Base-by-base conservation (phyloP, 1,140 invertebrate species). In the Rhagoletis pomonella region DNA sequence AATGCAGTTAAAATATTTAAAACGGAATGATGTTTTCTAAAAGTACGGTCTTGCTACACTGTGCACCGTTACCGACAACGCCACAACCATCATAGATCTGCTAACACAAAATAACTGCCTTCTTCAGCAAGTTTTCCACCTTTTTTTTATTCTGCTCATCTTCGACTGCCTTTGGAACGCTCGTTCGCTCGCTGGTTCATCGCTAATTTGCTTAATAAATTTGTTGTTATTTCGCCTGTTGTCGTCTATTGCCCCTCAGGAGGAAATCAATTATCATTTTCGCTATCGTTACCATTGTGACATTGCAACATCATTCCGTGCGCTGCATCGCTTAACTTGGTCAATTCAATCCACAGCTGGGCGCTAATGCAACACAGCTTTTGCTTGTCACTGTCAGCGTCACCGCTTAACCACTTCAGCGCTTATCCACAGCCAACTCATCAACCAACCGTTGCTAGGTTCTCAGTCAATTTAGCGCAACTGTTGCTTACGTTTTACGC, bases 151-250 rank as follows among this genome's bases (percentile, higher is more conserved):
- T 14, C 60, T 14, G 6, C 60, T 14, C 60, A 62, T 62, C 60
- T 62, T 62, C 4, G 12, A 14, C 17, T 62, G 60, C 12, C 1
- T 14, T 12, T 0, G 17, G 10, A 12, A 10, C 73, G 17, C n/a
- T 81, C 42, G 47, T 58, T 3, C n/a, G 0, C 0, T 9, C 5
- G 4, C n/a, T n/a, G 9, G 17, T 14, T 50, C 17, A 81, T 29
- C 47, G n/a, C 73, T 81, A 81, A 81, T 81, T 81, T 81, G 44
- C 73, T 81, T 81, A 50, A 81, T 55, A 81, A 81, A 81, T 81
- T 81, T 42, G 73, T 81, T 50, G 73, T 55, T 81, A 73, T n/a
- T 50, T 50, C 39, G 17, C 44, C n/a, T 39, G 44, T n/a, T 42
- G 17, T 17, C 6, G 12, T 81, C 2, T 29, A 14, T 50, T 19